phyloP scores from a whole-genome alignment of 2,113 vertebrate genomes.

The Amia ocellicauda region DNA sequence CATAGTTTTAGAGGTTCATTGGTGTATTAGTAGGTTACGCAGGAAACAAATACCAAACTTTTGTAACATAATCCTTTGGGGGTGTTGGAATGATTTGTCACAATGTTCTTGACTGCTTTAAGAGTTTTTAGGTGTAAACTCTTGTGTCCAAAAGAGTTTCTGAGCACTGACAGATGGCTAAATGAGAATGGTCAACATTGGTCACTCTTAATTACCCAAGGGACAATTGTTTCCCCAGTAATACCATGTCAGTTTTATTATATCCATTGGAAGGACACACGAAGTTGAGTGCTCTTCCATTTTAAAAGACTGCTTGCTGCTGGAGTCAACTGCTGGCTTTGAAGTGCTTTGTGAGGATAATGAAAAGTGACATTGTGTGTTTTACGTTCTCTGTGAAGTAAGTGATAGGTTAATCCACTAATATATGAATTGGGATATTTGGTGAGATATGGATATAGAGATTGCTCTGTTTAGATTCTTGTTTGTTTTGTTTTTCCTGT shows the following conservation, averaged over 20 bases:
- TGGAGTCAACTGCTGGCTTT: slow-evolving; percentile 32
- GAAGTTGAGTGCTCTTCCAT: slow-evolving; percentile 33
- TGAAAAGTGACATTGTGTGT: slow-evolving; percentile 38
- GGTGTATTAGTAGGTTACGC: too few relatives aligned
- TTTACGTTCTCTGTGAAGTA: slow-evolving; percentile 31
- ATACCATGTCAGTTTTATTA: slow-evolving; percentile 44
- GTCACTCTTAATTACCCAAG: slow-evolving; percentile 39
- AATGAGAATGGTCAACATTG: slow-evolving; percentile 25
- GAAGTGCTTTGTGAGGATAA: slow-evolving; percentile 43
- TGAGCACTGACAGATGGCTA: slow-evolving; percentile 34
- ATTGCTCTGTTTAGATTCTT: too few relatives aligned
- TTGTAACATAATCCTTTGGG: too few relatives aligned
- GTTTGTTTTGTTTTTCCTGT: too few relatives aligned
- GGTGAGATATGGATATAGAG: too few relatives aligned
- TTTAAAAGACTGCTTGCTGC: slow-evolving; percentile 27
- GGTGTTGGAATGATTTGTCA: too few relatives aligned
- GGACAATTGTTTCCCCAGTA: slow-evolving; percentile 28
- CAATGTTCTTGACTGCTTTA: too few relatives aligned
- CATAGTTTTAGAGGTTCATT: too few relatives aligned
- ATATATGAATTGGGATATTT: too few relatives aligned
- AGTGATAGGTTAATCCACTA: slow-evolving; percentile 38
- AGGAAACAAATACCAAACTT: too few relatives aligned
- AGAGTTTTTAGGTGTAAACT: not conserved
- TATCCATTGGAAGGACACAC: slow-evolving; percentile 45
- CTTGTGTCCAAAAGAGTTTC: slow-evolving; percentile 11